A percentile compares a stretch with the other conserved stretches of the same genome.
Evolutionary conservation across 1,140 invertebrate genomes (phyloP).

Genomic region (Ostrea denselamellosa): DNA sequence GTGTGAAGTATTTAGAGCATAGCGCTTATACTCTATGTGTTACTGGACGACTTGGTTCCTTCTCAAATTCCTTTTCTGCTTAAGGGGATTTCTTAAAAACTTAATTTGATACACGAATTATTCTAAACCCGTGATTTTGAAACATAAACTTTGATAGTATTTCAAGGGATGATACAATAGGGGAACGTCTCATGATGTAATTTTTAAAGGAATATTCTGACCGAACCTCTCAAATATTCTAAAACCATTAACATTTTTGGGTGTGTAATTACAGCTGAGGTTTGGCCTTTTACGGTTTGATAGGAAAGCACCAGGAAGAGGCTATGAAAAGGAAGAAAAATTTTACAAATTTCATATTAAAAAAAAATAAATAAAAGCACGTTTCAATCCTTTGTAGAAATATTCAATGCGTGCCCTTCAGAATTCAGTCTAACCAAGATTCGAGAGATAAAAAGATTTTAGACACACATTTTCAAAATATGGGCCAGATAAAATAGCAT

Average conservation of each 20-base stretch:
- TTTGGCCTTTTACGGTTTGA: background rate
- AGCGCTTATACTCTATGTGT: background rate
- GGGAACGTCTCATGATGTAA: background rate
- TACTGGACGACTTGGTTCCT: background rate
- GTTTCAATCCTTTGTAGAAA: background rate
- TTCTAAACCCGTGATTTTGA: constrained; percentile 21
- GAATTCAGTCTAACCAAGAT: background rate
- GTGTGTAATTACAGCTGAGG: background rate
- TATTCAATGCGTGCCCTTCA: background rate
- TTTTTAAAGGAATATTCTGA: background rate
- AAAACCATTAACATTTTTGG: background rate
- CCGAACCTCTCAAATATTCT: background rate
- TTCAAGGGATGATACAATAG: background rate
- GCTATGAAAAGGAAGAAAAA: background rate
- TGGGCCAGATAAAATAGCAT: background rate
- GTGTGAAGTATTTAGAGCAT: constrained; percentile 10
- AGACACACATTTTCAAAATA: background rate
- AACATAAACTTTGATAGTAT: background rate
- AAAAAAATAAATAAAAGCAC: background rate
- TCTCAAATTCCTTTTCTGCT: constrained; percentile 19
- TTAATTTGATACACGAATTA: constrained; percentile 16
- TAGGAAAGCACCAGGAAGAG: constrained; percentile 4
- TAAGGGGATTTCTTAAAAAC: background rate
- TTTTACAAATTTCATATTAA: background rate
- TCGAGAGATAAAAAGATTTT: background rate